Evolutionary conservation across 2,113 vertebrate species (phyloP).

Genomic region (Chauna torquata): DNA sequence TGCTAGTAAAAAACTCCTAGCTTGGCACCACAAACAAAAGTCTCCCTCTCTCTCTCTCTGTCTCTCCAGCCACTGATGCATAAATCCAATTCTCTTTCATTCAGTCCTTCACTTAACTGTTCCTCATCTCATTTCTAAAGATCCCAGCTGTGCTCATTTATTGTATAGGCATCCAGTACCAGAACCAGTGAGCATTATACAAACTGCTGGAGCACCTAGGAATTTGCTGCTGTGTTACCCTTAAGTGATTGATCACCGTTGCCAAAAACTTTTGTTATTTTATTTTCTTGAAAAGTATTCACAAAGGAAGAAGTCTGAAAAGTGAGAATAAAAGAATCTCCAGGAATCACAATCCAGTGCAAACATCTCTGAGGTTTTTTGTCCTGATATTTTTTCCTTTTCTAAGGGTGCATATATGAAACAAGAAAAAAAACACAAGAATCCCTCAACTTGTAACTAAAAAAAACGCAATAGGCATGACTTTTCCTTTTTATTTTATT

Average conservation of each 20-base stretch:
- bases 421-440: not conserved
- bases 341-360: not conserved
- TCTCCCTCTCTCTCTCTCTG: not conserved
- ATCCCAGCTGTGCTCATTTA: not conserved
- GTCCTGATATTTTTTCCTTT: not conserved
- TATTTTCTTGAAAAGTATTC: not conserved
- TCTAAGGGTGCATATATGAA: not conserved
- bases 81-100: conserved; percentile 32
- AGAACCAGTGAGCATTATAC: not conserved
- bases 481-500: too few relatives aligned
- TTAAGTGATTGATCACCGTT: not conserved
- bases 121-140: not conserved
- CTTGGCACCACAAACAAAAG: not conserved
- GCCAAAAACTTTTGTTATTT: not conserved
- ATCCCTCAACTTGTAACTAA: not conserved
- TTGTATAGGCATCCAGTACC: not conserved
- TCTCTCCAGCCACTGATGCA: not conserved
- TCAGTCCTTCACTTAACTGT: conserved; percentile 7
- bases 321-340: not conserved
- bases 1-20: not conserved
- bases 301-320: not conserved
- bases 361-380: not conserved
- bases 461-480: not conserved
- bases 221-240: not conserved
- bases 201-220: not conserved